Conservation (phyloP, 2,888 invertebrate species). For the Heliconius ethilla region DNA sequence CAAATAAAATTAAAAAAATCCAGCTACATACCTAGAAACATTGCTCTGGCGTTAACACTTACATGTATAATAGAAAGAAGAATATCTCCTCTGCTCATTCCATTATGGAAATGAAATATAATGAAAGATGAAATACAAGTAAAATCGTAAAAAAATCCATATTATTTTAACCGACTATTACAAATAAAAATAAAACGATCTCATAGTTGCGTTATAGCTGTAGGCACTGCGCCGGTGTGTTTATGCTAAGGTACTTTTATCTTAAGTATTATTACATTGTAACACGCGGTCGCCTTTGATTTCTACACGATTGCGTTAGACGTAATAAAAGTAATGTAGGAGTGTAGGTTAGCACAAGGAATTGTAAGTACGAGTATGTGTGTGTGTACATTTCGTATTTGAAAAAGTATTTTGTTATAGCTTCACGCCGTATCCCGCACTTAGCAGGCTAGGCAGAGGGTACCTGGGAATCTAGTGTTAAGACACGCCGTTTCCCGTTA, state of each 20-base stretch:
- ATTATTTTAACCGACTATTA: too few species aligned
- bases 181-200: conserved; percentile 8
- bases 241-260: neutral
- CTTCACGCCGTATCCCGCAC: neutral
- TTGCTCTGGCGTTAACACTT: too few species aligned
- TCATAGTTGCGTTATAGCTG: conserved; percentile 14
- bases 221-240: neutral
- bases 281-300: conserved; percentile 13
- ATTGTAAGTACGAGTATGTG: neutral
- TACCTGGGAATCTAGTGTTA: too few species aligned
- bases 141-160: neutral
- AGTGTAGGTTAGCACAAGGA: neutral
- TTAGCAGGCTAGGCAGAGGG: neutral
- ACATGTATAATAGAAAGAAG: too few species aligned
- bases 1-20: too few species aligned
- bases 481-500: too few species aligned
- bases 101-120: too few species aligned
- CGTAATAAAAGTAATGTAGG: neutral
- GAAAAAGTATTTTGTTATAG: neutral
- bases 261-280: conserved; percentile 18
- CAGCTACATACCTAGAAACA: too few species aligned
- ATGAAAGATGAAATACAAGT: neutral
- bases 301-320: neutral
- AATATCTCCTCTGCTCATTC: neutral
- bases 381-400: neutral